phyloP scores from a whole-genome alignment of 1,140 invertebrate genomes.

The Lasioglossum albipes region DNA sequence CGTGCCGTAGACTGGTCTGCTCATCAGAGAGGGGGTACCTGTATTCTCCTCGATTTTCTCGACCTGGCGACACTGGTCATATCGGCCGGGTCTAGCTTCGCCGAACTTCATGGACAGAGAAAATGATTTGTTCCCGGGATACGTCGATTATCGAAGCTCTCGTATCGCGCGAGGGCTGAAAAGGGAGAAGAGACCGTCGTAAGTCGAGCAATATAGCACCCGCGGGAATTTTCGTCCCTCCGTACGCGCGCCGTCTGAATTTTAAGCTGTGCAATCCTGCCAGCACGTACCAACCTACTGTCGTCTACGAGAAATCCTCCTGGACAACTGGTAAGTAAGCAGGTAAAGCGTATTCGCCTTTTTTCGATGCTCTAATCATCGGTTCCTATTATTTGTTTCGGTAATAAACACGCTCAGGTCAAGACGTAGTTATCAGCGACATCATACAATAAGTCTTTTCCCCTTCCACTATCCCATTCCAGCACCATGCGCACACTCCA shows the following conservation, averaged over 20 bases:
- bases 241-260: conserved; percentile 24
- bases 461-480: no score
- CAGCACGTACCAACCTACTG: conserved; percentile 45
- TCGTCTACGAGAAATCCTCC: conserved; percentile 48
- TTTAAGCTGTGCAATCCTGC: conserved; percentile 51
- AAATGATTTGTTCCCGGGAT: not conserved
- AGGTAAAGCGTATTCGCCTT: no score
- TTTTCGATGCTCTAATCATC: no score
- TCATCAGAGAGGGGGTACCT: no score
- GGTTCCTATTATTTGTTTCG: no score
- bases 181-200: not conserved
- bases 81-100: not conserved
- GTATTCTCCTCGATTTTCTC: no score
- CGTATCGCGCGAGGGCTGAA: not conserved
- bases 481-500: no score
- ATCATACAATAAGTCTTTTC: no score
- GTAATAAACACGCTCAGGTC: no score
- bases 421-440: no score
- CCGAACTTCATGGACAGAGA: not conserved
- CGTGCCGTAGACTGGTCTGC: no score
- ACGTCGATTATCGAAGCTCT: conserved; percentile 7
- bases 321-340: conserved; percentile 22
- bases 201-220: conserved; percentile 1
- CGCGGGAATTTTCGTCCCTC: conserved; percentile 10
- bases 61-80: no score